phyloP scores from a whole-genome alignment of 2,113 vertebrate species.

The Engystomops pustulosus region DNA sequence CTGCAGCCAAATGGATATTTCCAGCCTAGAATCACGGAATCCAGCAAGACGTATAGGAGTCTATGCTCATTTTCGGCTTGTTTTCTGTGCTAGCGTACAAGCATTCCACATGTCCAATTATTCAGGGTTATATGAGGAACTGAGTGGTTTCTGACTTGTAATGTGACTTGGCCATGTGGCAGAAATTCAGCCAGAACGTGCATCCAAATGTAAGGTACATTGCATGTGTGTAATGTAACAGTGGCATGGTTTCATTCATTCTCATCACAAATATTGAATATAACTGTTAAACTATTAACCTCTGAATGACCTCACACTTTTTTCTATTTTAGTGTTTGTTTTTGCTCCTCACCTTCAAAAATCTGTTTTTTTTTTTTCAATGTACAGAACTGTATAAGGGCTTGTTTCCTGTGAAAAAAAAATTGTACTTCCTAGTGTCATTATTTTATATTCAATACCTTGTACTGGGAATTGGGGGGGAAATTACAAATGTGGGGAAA shows the following conservation, averaged over 20 bases:
- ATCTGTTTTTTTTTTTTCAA: too few relatives aligned
- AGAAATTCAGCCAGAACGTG: conserved; percentile 34
- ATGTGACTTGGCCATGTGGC: conserved; percentile 18
- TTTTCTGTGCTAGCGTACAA: conserved; percentile 12
- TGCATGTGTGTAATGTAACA: conserved; percentile 23
- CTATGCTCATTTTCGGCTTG: conserved; percentile 2
- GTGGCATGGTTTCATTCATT: not conserved
- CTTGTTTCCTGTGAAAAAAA: too few relatives aligned
- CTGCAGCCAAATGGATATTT: conserved; percentile 55
- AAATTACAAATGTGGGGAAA: too few relatives aligned
- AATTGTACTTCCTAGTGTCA: too few relatives aligned
- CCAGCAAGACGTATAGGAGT: conserved; percentile 14
- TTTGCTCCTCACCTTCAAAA: too few relatives aligned
- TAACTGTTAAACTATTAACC: too few relatives aligned
- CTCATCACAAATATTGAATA: not conserved
- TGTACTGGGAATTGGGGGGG: too few relatives aligned
- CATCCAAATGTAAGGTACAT: not conserved
- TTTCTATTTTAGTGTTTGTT: too few relatives aligned
- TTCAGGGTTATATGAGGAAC: conserved; percentile 42
- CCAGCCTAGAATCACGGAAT: conserved; percentile 46
- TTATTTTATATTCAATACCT: too few relatives aligned
- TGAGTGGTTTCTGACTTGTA: conserved; percentile 12
- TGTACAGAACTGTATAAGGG: too few relatives aligned
- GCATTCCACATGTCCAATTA: conserved; percentile 37
- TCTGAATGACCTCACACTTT: too few relatives aligned